phyloP scores from a whole-genome alignment of 1,140 invertebrate species.

The Diploscapter pachys region DNA sequence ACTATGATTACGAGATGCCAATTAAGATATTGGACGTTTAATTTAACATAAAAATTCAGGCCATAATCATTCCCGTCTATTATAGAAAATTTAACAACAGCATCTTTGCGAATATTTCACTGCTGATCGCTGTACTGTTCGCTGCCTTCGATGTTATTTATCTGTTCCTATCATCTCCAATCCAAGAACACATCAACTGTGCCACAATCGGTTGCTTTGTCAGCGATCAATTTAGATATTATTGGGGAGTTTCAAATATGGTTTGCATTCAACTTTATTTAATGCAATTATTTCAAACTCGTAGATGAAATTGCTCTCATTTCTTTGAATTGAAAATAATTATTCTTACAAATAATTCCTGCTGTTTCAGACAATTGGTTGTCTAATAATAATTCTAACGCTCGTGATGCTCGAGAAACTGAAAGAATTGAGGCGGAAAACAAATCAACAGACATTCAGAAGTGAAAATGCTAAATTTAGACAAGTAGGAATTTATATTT shows the following conservation, averaged over 20 bases:
- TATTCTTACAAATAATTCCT: no score
- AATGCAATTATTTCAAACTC: no score
- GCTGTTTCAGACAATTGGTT: no score
- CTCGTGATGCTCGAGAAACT: no score
- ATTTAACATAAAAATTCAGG: neutral
- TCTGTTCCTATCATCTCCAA: constrained; percentile 1
- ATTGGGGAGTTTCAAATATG: constrained; percentile 20
- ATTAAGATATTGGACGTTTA: neutral
- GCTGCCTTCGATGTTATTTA: neutral
- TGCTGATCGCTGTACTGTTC: neutral
- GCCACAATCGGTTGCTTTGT: constrained; percentile 18
- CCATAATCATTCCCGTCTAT: neutral
- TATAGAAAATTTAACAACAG: constrained; percentile 6
- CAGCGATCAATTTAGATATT: constrained; percentile 17
- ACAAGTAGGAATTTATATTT: no score
- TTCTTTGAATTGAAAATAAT: no score
- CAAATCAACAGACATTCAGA: no score
- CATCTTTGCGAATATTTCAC: neutral
- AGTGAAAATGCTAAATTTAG: no score
- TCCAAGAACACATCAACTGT: neutral
- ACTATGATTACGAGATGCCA: neutral
- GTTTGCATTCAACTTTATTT: neutral
- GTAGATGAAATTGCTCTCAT: no score
- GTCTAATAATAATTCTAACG: no score
- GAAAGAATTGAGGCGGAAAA: no score